phyloP scores from a whole-genome alignment of 2,888 invertebrate genomes.

The Dryadula phaetusa region DNA sequence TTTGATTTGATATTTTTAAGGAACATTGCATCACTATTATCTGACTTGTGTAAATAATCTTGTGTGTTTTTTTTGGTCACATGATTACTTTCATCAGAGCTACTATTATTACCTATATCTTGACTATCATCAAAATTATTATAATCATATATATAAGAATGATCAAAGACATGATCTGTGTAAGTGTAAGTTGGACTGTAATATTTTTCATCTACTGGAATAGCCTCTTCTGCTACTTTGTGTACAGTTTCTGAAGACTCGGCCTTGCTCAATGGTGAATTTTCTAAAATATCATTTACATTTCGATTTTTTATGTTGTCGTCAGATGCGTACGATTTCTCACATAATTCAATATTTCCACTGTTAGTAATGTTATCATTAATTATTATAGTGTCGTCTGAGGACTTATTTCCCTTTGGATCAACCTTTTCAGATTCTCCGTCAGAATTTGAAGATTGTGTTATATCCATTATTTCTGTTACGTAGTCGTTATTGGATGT shows the following conservation, averaged over 20 bases:
- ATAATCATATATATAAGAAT: slow-evolving; percentile 14
- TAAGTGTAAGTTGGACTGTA: slow-evolving; percentile 12
- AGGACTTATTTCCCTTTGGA: slow-evolving; percentile 46
- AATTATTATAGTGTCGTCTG: slow-evolving; percentile 58
- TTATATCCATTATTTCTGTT: slow-evolving; percentile 34
- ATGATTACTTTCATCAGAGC: neutral
- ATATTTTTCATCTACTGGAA: neutral
- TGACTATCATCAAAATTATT: slow-evolving; percentile 14
- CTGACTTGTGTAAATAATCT: neutral
- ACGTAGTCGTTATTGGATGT: slow-evolving; percentile 30
- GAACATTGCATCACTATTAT: neutral
- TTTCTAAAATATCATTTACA: neutral
- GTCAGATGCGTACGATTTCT: neutral
- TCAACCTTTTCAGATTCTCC: slow-evolving; percentile 57
- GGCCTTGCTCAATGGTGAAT: neutral
- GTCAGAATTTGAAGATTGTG: slow-evolving; percentile 58
- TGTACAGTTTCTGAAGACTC: neutral
- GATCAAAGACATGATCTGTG: slow-evolving; percentile 12
- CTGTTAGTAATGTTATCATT: slow-evolving; percentile 45
- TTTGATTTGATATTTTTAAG: neutral
- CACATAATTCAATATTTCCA: slow-evolving; percentile 10
- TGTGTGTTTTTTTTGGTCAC: neutral
- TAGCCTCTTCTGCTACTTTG: neutral
- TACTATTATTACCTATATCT: neutral
- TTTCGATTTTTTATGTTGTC: neutral